Percentiles rank a stretch among this genome's conserved stretches.
Conservation (phyloP, 2,888 invertebrate genomes). For the Lithophane leautieri region DNA sequence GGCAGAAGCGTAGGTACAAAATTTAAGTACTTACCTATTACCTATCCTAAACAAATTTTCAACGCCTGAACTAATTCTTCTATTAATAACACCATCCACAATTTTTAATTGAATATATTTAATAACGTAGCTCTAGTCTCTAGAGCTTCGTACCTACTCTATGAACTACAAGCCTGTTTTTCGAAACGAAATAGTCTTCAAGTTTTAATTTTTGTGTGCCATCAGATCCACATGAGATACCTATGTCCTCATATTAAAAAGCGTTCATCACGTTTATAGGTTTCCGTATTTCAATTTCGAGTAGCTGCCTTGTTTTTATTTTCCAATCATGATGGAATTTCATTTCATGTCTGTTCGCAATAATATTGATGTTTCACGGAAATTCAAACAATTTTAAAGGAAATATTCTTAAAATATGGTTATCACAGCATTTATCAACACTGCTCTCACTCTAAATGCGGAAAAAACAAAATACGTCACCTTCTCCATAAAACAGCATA, state of each 20-base stretch:
- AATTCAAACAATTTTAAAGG: background rate
- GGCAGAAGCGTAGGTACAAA: too few relatives aligned
- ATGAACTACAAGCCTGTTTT: background rate
- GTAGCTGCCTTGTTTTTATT: constrained; percentile 21
- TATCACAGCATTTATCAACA: too few relatives aligned
- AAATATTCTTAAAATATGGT: background rate
- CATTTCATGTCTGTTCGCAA: constrained; percentile 22
- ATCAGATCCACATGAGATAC: constrained; percentile 32
- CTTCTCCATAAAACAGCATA: too few relatives aligned
- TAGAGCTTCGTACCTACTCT: background rate
- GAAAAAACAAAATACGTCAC: too few relatives aligned
- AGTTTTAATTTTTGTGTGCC: constrained; percentile 8
- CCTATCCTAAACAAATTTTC: too few relatives aligned
- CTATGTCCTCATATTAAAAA: constrained; percentile 67
- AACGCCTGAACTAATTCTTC: too few relatives aligned
- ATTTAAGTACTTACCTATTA: too few relatives aligned
- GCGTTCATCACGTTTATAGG: constrained; percentile 69
- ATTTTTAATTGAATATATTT: too few relatives aligned
- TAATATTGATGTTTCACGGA: background rate
- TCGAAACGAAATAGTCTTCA: background rate
- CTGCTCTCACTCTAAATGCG: too few relatives aligned
- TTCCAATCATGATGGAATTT: constrained; percentile 33
- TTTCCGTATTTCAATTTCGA: constrained; percentile 47
- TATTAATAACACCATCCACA: too few relatives aligned
- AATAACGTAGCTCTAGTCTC: too few relatives aligned